Evolutionary conservation across 2,797 vertebrate species (phyloP), one percentile per base, ranked within the genome.

Genomic region (Luscinia luscinia): DNA sequence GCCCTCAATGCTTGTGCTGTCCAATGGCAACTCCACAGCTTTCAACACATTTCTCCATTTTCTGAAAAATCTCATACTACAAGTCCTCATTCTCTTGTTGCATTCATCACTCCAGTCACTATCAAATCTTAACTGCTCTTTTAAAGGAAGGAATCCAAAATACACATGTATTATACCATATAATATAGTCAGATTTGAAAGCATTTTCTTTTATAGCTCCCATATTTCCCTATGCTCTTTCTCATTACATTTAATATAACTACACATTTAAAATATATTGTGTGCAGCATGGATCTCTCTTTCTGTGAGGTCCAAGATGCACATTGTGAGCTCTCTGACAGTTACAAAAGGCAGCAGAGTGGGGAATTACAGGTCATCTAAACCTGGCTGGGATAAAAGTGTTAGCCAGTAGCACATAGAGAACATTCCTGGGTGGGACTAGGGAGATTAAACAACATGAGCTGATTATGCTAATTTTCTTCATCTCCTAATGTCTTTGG

Each of bases 401-500:
- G 57, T 92, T 89, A 92, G 58, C 72, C 86, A 93, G 20, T 84
- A 84, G 70, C 57, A 88, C 54, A 41, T 3, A 67, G 61, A 73
- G 92, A 92, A 93, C 55, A 58, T 84, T 90, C 74, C 68, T 93
- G 84, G 66, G 70, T 36, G 82, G 88, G 81, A 90, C 86, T 85
- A 78, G 45, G 27, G 20, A 54, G 84, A 90, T 95, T 95, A 96
- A 90, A 70, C 54, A 81, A 34, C 74, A 40, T 77, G 81, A 92
- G 68, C 89, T 93, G 87, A 96, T 96, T 94, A 96, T 92, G 94
- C 90, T 95, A 83, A 94, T 95, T 95, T 94, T 87, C 86, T 85
- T 89, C 40, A 83, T 87, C 87, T 89, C 61, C 80, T 82, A 91
- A 79, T 64, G 43, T 58, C 84, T 81, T 95, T 78, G 58, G 51